Evolutionary conservation across 2,113 vertebrate species (phyloP).

Genomic region (Dissostichus mawsoni): DNA sequence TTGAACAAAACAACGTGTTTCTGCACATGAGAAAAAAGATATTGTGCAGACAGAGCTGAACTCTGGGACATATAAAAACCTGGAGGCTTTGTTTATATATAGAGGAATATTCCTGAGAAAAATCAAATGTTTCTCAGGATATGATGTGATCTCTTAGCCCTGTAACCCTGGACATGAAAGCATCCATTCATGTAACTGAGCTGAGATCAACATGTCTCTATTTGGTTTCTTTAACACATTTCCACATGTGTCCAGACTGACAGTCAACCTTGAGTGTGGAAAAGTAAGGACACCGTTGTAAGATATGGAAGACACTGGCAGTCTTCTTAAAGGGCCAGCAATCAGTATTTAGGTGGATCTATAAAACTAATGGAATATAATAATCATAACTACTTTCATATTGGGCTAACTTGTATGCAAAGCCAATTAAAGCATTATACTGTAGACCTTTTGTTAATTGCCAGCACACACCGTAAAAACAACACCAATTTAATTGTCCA

Average conservation of each 20-base stretch:
- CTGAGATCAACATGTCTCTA: slow-evolving; percentile 28
- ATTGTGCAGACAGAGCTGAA: neutral
- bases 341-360: too few relatives aligned
- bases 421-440: too few relatives aligned
- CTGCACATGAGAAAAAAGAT: neutral
- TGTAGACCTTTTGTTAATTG: too few relatives aligned
- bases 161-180: neutral
- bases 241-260: slow-evolving; percentile 22
- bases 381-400: too few relatives aligned
- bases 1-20: slow-evolving; percentile 6
- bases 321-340: neutral
- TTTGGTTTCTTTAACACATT: slow-evolving; percentile 20
- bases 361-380: too few relatives aligned
- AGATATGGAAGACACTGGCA: neutral
- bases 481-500: too few relatives aligned
- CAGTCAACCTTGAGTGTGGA: slow-evolving; percentile 16
- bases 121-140: neutral
- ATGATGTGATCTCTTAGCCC: slow-evolving; percentile 12
- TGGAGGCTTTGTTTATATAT: neutral
- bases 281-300: neutral
- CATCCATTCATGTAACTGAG: neutral
- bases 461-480: too few relatives aligned
- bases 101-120: neutral
- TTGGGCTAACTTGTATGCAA: too few relatives aligned
- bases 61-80: neutral